Percentiles rank a stretch among this genome's conserved stretches.
Evolutionary conservation across 2,888 invertebrate genomes (phyloP).

Genomic region (Pomacea canaliculata): DNA sequence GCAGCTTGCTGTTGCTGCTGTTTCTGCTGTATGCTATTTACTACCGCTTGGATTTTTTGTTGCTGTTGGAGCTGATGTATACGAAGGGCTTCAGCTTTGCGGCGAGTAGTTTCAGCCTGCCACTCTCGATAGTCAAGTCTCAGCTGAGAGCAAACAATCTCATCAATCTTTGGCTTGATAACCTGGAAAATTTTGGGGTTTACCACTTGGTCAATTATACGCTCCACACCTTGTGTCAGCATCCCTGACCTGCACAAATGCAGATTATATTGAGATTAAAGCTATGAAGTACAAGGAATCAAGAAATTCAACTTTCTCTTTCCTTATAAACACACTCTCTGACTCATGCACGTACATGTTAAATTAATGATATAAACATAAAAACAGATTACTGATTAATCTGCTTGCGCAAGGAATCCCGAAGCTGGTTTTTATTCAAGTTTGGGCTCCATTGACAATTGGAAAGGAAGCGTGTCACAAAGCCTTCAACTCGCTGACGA

Average conservation of each 20-base stretch:
- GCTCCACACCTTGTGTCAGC: conserved; percentile 90
- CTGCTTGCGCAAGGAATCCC: conserved; percentile 88
- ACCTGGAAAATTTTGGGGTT: conserved; percentile 90
- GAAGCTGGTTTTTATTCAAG: conserved; percentile 90
- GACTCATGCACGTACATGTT: neutral
- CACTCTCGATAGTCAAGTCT: conserved; percentile 76
- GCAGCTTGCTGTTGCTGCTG: conserved; percentile 6
- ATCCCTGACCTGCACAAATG: conserved; percentile 82
- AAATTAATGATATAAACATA: neutral
- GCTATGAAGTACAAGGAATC: neutral
- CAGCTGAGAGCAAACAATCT: conserved; percentile 87
- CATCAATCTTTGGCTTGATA: conserved; percentile 91
- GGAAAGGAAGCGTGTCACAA: conserved; percentile 85
- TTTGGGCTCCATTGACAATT: conserved; percentile 88
- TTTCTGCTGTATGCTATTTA: conserved; percentile 21
- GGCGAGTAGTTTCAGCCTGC: conserved; percentile 42
- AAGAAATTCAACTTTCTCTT: neutral
- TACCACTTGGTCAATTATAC: conserved; percentile 95
- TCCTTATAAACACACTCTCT: neutral
- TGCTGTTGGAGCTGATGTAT: conserved; percentile 42
- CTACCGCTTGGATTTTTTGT: conserved; percentile 34
- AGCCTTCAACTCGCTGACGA: conserved; percentile 87
- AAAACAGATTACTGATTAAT: conserved; percentile 81
- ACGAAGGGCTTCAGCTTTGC: conserved; percentile 33
- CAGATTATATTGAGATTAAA: neutral